Conservation (phyloP, 2,888 invertebrate species). For the Macaria liturata region DNA sequence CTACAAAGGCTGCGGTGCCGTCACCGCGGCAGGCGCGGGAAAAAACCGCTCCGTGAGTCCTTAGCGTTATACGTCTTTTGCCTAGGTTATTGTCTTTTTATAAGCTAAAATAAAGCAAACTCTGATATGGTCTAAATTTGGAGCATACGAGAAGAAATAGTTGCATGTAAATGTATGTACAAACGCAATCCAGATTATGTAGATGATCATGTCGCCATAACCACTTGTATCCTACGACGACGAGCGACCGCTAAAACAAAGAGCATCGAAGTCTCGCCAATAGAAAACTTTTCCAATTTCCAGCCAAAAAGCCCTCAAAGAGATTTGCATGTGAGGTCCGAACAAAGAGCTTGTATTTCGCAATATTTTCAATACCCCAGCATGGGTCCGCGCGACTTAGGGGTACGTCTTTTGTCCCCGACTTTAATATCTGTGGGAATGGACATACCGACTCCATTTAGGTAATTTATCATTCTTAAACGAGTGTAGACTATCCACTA, state of each 20-base stretch:
- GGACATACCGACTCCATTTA: slow-evolving; percentile 80
- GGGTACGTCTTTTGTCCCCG: slow-evolving; percentile 71
- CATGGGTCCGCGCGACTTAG: slow-evolving; percentile 69
- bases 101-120: too few species aligned
- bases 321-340: slow-evolving; percentile 73
- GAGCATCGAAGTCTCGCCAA: slow-evolving; percentile 63
- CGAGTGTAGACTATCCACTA: slow-evolving; percentile 72
- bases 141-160: too few species aligned
- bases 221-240: background rate
- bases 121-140: too few species aligned
- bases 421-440: slow-evolving; percentile 83
- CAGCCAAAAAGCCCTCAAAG: slow-evolving; percentile 67
- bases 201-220: too few species aligned
- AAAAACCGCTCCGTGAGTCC: too few species aligned
- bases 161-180: too few species aligned
- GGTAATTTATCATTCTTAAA: slow-evolving; percentile 83
- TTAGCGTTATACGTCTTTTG: too few species aligned
- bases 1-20: too few species aligned
- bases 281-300: slow-evolving; percentile 79
- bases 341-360: slow-evolving; percentile 71
- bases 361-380: slow-evolving; percentile 79
- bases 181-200: too few species aligned
- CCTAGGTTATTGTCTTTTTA: too few species aligned
- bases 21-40: too few species aligned
- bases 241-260: slow-evolving; percentile 58